Evolutionary conservation across 2,888 invertebrate genomes (phyloP), one percentile per base, ranked within the genome.

Genomic region (Lampropteryx suffumata): DNA sequence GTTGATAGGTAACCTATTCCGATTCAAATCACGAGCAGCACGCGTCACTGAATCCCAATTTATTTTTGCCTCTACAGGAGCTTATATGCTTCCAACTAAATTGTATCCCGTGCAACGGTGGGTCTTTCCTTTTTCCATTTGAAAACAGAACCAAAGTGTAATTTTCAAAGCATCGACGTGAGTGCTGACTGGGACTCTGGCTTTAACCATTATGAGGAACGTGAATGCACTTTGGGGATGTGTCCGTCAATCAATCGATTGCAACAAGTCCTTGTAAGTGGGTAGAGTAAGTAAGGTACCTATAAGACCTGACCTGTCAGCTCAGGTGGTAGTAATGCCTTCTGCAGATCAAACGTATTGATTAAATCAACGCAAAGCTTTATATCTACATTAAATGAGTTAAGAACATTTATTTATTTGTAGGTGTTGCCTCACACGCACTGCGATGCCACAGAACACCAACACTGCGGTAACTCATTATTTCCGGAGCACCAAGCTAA

Each of bases 211-310:
- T 55, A 49, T 50, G 46, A 50, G 39, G 28, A 37, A 33, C 41
- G 39, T 40, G 42, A 48, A 30, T 46, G 39, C 55, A 55, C 50
- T 54, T 50, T 42, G 29, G 40, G 33, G 41, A 43, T 46, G 21
- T 50, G 45, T n/a, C n/a, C n/a, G n/a, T 55, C 54, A 56, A 55
- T 58, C 51, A 43, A 52, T 48, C 42, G 50, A 50, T 47, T 40
- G 29, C n/a, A 45, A 54, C 48, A 42, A 17, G 17, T n/a, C n/a
- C 17, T 17, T 17, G 3, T 4, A 17, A 17, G 17, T 17, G n/a
- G n/a, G n/a, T n/a, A n/a, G n/a, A n/a, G n/a, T n/a, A n/a, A n/a
- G n/a, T n/a, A n/a, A n/a, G n/a, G n/a, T n/a, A n/a, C n/a, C n/a
- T n/a, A n/a, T n/a, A n/a, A n/a, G n/a, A n/a, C n/a, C n/a, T n/a